These are phyloP conservation scores for Cichlasoma orientale DNA, from an alignment of 2,797 vertebrate genomes.

Conservation along the genomic window DNA sequence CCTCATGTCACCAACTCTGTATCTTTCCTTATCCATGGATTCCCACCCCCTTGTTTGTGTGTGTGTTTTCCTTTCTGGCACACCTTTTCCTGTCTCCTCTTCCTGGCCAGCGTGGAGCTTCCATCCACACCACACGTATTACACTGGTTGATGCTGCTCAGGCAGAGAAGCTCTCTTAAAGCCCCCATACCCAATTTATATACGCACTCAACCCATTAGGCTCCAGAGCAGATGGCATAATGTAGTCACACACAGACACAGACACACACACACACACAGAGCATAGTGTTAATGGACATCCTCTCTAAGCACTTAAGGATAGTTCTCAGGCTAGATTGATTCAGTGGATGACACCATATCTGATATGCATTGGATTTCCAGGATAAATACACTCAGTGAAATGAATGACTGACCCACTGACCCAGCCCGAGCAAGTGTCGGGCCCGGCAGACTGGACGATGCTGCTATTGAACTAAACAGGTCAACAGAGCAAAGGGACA, in stretches of 20 bases:
- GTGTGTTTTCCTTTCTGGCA: constrained; percentile 34
- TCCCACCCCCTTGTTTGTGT: neutral
- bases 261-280: neutral
- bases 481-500: constrained; percentile 52
- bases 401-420: constrained; percentile 65
- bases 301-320: constrained; percentile 54
- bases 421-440: constrained; percentile 27
- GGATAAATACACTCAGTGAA: constrained; percentile 30
- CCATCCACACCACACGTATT: constrained; percentile 29
- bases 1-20: neutral
- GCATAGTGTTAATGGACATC: constrained; percentile 47
- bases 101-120: constrained; percentile 72
- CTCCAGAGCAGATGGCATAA: constrained; percentile 59
- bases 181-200: constrained; percentile 47
- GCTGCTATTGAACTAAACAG: constrained; percentile 64
- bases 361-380: constrained; percentile 22
- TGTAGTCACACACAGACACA: constrained; percentile 4
- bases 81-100: constrained; percentile 57
- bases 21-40: neutral
- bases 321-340: constrained; percentile 45
- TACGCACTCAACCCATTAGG: constrained; percentile 47
- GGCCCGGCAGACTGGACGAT: constrained; percentile 39
- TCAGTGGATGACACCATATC: constrained; percentile 34
- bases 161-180: constrained; percentile 44
- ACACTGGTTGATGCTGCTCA: constrained; percentile 17